Evolutionary conservation across 1,140 invertebrate genomes (phyloP).

Genomic region (Oryzaephilus surinamensis): DNA sequence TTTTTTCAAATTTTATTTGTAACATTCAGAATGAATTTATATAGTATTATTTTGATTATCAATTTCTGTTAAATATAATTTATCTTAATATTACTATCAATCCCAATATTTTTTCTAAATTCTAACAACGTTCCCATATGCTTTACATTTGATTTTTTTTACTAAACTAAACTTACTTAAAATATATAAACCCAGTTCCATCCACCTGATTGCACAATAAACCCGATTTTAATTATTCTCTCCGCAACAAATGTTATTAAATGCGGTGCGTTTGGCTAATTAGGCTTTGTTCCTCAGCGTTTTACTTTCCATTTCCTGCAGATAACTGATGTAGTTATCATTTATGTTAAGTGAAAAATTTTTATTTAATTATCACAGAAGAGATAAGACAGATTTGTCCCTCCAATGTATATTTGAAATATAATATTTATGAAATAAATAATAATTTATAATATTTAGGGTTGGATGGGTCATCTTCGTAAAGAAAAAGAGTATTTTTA

Average conservation of each 20-base stretch:
- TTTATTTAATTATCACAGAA: constrained; percentile 32
- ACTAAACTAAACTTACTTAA: constrained; percentile 22
- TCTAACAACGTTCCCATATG: constrained; percentile 30
- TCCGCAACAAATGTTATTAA: constrained; percentile 5
- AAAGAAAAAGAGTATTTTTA: too few species aligned
- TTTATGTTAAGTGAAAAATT: constrained; percentile 10
- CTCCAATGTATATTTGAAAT: too few species aligned
- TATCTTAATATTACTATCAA: constrained; percentile 5
- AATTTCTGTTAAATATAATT: constrained; percentile 8
- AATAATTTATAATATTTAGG: too few species aligned
- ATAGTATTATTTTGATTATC: not conserved
- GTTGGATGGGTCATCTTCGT: too few species aligned
- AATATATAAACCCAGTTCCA: constrained; percentile 28
- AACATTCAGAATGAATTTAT: not conserved
- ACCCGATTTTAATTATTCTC: constrained; percentile 32
- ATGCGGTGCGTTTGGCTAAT: not conserved
- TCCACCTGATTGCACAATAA: constrained; percentile 38
- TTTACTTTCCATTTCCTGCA: constrained; percentile 17
- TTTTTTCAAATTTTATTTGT: constrained; percentile 4
- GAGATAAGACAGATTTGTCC: constrained; percentile 13
- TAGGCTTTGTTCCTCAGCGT: not conserved
- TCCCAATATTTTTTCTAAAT: constrained; percentile 21
- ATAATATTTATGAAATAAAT: too few species aligned
- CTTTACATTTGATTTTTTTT: constrained; percentile 17
- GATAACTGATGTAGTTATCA: too few species aligned